Evolutionary conservation across 2,113 vertebrate species (phyloP).

Genomic region (Sterna hirundo): DNA sequence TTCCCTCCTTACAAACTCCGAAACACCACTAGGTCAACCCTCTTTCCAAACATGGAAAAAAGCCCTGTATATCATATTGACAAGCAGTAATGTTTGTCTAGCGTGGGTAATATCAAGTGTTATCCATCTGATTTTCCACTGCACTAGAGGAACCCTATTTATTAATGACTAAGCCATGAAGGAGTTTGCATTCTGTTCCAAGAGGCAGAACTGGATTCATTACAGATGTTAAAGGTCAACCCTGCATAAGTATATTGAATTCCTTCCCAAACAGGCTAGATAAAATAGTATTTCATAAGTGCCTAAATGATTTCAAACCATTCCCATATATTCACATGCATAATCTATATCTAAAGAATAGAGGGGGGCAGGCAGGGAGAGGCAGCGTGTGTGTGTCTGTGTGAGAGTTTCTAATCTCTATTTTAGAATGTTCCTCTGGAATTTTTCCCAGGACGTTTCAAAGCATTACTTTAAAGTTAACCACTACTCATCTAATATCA

Average conservation of each 20-base stretch:
- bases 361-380: neutral
- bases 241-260: slow-evolving; percentile 15
- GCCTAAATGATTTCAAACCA: slow-evolving; percentile 39
- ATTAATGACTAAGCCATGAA: slow-evolving; percentile 41
- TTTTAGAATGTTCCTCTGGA: slow-evolving; percentile 51
- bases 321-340: neutral
- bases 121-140: slow-evolving; percentile 47
- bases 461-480: slow-evolving; percentile 40
- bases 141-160: slow-evolving; percentile 25
- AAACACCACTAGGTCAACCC: neutral
- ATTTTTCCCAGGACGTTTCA: slow-evolving; percentile 63
- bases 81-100: slow-evolving; percentile 28
- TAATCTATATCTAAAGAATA: neutral
- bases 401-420: slow-evolving; percentile 39
- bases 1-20: neutral
- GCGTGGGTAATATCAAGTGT: neutral
- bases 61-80: neutral
- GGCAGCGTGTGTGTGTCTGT: neutral
- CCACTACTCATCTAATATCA: slow-evolving; percentile 30
- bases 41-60: slow-evolving; percentile 12
- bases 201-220: slow-evolving; percentile 50
- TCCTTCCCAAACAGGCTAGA: slow-evolving; percentile 28
- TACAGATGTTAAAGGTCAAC: slow-evolving; percentile 55
- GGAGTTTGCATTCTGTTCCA: slow-evolving; percentile 45
- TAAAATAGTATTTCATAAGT: slow-evolving; percentile 52